Percentiles rank a stretch among this genome's conserved stretches.
phyloP scores from a whole-genome alignment of 1,140 invertebrate species.

The Drosophila nannoptera region DNA sequence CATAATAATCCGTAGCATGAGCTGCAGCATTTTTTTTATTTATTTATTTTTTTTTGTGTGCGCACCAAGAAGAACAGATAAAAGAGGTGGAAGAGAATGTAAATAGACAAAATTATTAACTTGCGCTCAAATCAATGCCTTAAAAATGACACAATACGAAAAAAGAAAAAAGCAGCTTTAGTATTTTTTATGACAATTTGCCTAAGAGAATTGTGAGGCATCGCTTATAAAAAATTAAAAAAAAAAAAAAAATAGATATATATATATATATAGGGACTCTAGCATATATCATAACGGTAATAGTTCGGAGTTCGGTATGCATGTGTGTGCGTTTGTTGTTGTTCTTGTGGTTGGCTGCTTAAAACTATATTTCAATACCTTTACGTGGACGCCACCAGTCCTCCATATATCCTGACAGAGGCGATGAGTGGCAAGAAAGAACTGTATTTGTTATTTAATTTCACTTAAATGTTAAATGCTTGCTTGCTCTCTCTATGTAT shows the following conservation, averaged over 20 bases:
- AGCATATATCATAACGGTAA: no score
- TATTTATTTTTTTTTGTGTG: slow-evolving; percentile 55
- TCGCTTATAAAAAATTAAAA: no score
- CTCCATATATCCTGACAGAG: slow-evolving; percentile 97
- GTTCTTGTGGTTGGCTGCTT: slow-evolving; percentile 56
- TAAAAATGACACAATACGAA: slow-evolving; percentile 10
- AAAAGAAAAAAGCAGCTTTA: background rate
- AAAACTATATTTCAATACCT: slow-evolving; percentile 84
- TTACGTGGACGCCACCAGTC: slow-evolving; percentile 96
- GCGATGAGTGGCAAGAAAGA: slow-evolving; percentile 91
- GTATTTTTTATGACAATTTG: no score
- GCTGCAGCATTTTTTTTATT: slow-evolving; percentile 81
- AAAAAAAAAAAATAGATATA: background rate
- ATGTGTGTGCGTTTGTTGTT: slow-evolving; percentile 40
- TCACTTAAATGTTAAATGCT: slow-evolving; percentile 57
- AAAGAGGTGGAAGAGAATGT: slow-evolving; percentile 60
- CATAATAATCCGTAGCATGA: slow-evolving; percentile 98
- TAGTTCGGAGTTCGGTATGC: slow-evolving; percentile 13
- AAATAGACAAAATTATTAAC: slow-evolving; percentile 71
- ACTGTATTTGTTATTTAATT: slow-evolving; percentile 80
- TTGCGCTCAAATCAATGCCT: slow-evolving; percentile 52
- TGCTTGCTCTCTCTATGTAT: slow-evolving; percentile 16
- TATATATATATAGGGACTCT: background rate
- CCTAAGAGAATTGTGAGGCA: no score
- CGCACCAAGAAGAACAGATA: slow-evolving; percentile 73